Evolutionary conservation across 2,113 vertebrate genomes (phyloP).

Genomic region (Conger conger): DNA sequence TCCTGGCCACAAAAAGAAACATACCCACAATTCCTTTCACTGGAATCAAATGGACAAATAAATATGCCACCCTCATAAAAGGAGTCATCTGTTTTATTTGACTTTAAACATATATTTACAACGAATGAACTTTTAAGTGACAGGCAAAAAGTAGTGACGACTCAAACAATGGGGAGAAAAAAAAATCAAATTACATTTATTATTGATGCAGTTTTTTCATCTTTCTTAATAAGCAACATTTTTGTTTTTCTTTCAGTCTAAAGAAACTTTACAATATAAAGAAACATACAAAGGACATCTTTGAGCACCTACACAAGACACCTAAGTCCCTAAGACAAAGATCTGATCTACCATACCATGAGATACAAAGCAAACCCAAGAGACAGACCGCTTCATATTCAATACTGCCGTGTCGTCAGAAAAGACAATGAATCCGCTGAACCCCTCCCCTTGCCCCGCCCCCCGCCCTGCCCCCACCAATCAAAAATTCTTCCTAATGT

Average conservation of each 20-base stretch:
- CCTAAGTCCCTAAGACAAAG: conserved; percentile 75
- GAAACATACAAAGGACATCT: conserved; percentile 76
- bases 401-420: conserved; percentile 75
- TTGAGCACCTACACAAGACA: conserved; percentile 76
- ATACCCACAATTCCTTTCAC: not conserved
- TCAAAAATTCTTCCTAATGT: conserved; percentile 63
- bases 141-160: not conserved
- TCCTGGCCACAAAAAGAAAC: not conserved
- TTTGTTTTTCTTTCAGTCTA: conserved; percentile 49
- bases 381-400: conserved; percentile 73
- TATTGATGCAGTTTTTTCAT: conserved; percentile 72
- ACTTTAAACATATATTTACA: conserved; percentile 11
- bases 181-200: conserved; percentile 35
- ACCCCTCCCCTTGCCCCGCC: conserved; percentile 49
- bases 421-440: conserved; percentile 66
- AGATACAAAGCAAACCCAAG: conserved; percentile 75
- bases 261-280: conserved; percentile 69
- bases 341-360: conserved; percentile 70
- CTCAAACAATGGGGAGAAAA: conserved; percentile 10
- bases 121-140: conserved; percentile 10
- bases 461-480: conserved; percentile 50
- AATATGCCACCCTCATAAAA: conserved; percentile 6
- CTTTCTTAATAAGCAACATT: conserved; percentile 73
- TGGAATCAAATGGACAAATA: not conserved
- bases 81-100: conserved; percentile 11